Base-by-base conservation (phyloP, 1,140 invertebrate genomes). In the Phortica variegata region DNA sequence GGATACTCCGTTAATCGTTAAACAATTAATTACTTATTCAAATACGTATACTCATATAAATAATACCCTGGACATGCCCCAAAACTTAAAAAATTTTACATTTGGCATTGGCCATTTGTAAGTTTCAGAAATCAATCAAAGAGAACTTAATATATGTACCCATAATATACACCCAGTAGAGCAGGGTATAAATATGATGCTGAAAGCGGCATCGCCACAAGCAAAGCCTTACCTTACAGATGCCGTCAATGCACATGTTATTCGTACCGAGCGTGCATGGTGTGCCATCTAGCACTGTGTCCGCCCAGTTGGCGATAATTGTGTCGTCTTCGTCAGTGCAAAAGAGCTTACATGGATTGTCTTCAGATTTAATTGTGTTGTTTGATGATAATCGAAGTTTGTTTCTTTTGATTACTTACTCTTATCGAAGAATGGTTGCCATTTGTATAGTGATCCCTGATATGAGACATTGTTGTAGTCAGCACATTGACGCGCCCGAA, bases 341-440 rank as follows among this genome's bases (percentile, higher is more conserved):
- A 60, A 87, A 87, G 16, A 92, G 77, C 49, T 90, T 85, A 59
- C 89, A 92, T 1, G 89, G 88, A 57, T 88, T 86, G 60, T 83
- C 88, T 90, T 69, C 37, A 69, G 69, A 55, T 19, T 17, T 16
- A 3, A 26, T 12, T 38, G 8, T 16, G 32, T n/a, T 7, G 6
- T 13, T 7, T 3, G 3, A 16, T 51, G 16, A 31, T 26, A 4
- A 16, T 12, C 16, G 6, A 34, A 13, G 10, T 36, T 36, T 7
- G 17, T 13, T 8, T 37, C 17, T 43, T 15, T 31, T 9, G 2
- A 9, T 5, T 42, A 58, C 65, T 69, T 75, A 91, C 89, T 84
- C 80, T 87, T 85, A 58, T 90, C 88, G 47, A 88, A 87, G 60
- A 91, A 90, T 0, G 90, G 88, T 53, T 86, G 76, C 91, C 90